phyloP scores from a whole-genome alignment of 2,888 invertebrate genomes.

The Ennomos quercinarius region DNA sequence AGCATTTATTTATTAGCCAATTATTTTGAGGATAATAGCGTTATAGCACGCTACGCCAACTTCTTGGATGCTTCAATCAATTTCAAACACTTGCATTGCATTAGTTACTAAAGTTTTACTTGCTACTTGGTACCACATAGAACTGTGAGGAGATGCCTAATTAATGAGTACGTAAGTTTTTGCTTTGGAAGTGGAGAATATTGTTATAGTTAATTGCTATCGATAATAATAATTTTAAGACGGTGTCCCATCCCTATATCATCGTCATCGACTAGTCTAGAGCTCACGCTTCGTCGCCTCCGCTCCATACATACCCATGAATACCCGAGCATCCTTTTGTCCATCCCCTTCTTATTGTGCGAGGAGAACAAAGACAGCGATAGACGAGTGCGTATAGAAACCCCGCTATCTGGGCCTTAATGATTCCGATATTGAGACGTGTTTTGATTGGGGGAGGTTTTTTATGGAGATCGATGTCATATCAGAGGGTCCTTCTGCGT shows the following conservation, averaged over 20 bases:
- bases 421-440: slow-evolving; percentile 45
- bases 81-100: no score
- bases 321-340: slow-evolving; percentile 77
- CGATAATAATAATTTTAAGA: no score
- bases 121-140: no score
- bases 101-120: no score
- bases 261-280: slow-evolving; percentile 81
- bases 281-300: slow-evolving; percentile 76
- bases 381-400: slow-evolving; percentile 38
- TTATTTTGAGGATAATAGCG: no score
- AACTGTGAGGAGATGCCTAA: no score
- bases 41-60: no score
- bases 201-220: no score
- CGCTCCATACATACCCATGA: slow-evolving; percentile 58
- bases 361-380: slow-evolving; percentile 50
- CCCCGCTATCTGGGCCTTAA: slow-evolving; percentile 37
- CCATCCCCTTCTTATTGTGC: slow-evolving; percentile 51
- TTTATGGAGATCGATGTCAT: slow-evolving; percentile 27
- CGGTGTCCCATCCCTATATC: slow-evolving; percentile 55
- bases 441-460: slow-evolving; percentile 37
- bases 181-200: no score
- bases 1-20: no score
- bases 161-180: no score
- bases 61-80: no score
- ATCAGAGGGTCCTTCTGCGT: slow-evolving; percentile 1